Conservation (phyloP, 2,888 invertebrate genomes). For the Brenthis hecate region DNA sequence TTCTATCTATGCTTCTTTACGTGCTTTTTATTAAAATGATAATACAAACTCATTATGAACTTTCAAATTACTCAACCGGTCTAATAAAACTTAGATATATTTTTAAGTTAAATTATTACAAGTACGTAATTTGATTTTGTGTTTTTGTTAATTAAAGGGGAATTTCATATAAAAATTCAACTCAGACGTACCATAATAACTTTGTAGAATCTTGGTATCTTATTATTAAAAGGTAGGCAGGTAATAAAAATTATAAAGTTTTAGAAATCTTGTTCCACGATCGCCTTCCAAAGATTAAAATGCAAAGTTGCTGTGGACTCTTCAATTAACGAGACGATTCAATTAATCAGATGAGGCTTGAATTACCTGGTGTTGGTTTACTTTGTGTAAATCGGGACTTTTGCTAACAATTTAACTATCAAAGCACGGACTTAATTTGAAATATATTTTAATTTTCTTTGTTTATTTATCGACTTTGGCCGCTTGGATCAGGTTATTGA, state of each 20-base stretch:
- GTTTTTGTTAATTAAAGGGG: too few species aligned
- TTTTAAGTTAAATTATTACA: too few species aligned
- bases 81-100: too few species aligned
- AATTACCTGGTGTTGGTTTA: constrained; percentile 41
- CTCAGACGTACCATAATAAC: neutral
- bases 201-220: neutral
- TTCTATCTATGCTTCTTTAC: too few species aligned
- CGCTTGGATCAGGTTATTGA: neutral
- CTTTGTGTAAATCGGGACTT: constrained; percentile 24
- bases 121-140: too few species aligned
- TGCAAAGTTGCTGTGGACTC: constrained; percentile 29
- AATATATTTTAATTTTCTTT: neutral
- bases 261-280: constrained; percentile 26
- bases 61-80: too few species aligned
- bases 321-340: constrained; percentile 32
- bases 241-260: constrained; percentile 25
- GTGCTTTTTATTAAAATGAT: too few species aligned
- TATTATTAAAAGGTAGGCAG: neutral
- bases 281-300: constrained; percentile 29
- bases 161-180: neutral
- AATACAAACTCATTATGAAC: too few species aligned
- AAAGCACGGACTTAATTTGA: constrained; percentile 2
- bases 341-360: constrained; percentile 30
- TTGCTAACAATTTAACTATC: neutral
- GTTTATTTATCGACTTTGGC: neutral